phyloP scores from a whole-genome alignment of 1,140 invertebrate species.

The Drosophila pectinifera region DNA sequence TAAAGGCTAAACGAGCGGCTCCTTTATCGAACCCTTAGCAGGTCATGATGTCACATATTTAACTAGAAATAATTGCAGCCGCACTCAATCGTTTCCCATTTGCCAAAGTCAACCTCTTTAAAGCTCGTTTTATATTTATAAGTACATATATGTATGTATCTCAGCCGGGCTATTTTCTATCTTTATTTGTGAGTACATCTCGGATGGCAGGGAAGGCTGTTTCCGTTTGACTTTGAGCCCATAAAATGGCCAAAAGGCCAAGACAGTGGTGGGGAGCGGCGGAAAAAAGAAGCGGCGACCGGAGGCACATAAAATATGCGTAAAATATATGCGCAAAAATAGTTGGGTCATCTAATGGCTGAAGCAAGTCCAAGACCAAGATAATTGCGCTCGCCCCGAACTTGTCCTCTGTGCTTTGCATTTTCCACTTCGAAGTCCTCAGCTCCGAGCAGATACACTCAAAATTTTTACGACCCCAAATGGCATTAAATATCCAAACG shows the following conservation, averaged over 20 bases:
- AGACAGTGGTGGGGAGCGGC: neutral
- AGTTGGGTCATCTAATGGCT: slow-evolving; percentile 80
- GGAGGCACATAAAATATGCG: slow-evolving; percentile 73
- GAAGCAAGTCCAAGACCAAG: slow-evolving; percentile 72
- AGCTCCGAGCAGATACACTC: slow-evolving; percentile 57
- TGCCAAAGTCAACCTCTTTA: slow-evolving; percentile 32
- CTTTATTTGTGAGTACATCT: slow-evolving; percentile 55
- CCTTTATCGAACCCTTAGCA: slow-evolving; percentile 1
- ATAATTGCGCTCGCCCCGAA: slow-evolving; percentile 67
- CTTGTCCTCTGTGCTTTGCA: slow-evolving; percentile 67
- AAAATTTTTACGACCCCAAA: slow-evolving; percentile 77
- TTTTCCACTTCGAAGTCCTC: slow-evolving; percentile 50
- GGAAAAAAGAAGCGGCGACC: slow-evolving; percentile 26
- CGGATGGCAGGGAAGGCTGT: slow-evolving; percentile 29
- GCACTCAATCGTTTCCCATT: slow-evolving; percentile 16
- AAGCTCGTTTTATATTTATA: slow-evolving; percentile 29
- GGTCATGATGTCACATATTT: neutral
- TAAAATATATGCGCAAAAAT: slow-evolving; percentile 74
- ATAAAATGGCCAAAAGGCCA: slow-evolving; percentile 42
- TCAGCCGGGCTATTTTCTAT: slow-evolving; percentile 40
- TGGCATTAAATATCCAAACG: slow-evolving; percentile 80
- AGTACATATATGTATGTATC: slow-evolving; percentile 15
- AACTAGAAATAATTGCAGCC: slow-evolving; percentile 20
- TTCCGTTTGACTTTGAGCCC: slow-evolving; percentile 40
- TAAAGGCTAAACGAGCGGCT: neutral